Evolutionary conservation across 2,797 vertebrate genomes (phyloP), one percentile per base, ranked within the genome.

Genomic region (Ctenosaura bakeri): DNA sequence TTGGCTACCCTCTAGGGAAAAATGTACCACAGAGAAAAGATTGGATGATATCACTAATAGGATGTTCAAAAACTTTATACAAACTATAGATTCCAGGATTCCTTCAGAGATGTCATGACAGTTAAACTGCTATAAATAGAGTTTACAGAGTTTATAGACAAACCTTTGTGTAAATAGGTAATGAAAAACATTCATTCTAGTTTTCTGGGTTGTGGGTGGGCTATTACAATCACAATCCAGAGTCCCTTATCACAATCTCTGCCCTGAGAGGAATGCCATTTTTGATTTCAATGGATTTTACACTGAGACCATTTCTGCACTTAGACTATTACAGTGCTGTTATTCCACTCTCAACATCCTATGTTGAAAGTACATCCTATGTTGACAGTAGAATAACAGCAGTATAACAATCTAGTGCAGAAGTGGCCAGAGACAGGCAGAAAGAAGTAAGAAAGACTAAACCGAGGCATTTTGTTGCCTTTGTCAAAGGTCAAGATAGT

Each of bases 81-180:
- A 16, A 76, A 87, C 56, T 54, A 76, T n/a, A 87, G 9, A 66
- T 82, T 42, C 42, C 38, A 24, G 13, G 1, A 3, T 86, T 50
- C 22, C 24, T 87, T 62, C 52, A 32, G 62, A 79, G 56, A 81
- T 82, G 16, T 64, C 64, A 22, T 85, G 10, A 42, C 32, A 85
- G 35, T 59, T 71, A 59, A 54, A 86, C 10, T 59, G 69, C 10
- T 62, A 82, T 90, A 81, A 82, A 73, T 24, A n/a, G 14, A 76
- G 42, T 76, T 71, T 81, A 16, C 42, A 22, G 42, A 42, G 20
- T 81, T 85, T 73, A n/a, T 66, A 77, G 12, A 84, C 50, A 32
- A 81, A 73, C 12, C 38, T 71, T 80, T 79, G 20, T 52, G 59
- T 85, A 52, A 85, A 59, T 77, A 76, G 50, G 46, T 54, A 85